Evolutionary conservation across 2,888 invertebrate species (phyloP).

Genomic region (Mythimna ferrago): DNA sequence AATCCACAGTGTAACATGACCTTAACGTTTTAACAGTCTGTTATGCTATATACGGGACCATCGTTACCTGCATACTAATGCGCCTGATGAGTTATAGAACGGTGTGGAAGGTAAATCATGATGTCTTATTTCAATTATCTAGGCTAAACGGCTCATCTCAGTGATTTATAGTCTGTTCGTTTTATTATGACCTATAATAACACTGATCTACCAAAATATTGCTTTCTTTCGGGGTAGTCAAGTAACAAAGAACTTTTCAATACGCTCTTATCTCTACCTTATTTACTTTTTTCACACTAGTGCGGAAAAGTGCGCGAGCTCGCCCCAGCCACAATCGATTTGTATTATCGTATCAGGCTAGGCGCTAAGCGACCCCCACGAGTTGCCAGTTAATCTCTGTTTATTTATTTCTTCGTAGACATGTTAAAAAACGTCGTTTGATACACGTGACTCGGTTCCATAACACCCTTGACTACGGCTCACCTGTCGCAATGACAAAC

Average conservation of each 20-base stretch:
- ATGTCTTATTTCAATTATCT: constrained; percentile 44
- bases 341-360: no score
- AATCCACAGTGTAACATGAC: background rate
- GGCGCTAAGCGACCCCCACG: no score
- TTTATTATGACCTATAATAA: background rate
- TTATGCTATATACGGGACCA: constrained; percentile 31
- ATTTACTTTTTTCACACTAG: no score
- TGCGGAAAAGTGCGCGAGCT: no score
- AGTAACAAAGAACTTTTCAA: background rate
- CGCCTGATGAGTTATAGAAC: constrained; percentile 36
- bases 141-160: constrained; percentile 4
- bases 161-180: background rate
- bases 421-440: no score
- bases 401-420: no score
- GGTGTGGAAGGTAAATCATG: constrained; percentile 32
- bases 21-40: constrained; percentile 26
- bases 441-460: no score
- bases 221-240: background rate
- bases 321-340: no score
- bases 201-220: background rate
- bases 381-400: no score
- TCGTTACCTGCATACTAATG: constrained; percentile 43
- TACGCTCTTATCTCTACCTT: no score
- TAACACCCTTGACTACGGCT: no score
- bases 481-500: no score